These are phyloP conservation scores for Antedon mediterranea DNA, from an alignment of 53 echinoderm and acorn worm genomes.

Conservation along the genomic window DNA sequence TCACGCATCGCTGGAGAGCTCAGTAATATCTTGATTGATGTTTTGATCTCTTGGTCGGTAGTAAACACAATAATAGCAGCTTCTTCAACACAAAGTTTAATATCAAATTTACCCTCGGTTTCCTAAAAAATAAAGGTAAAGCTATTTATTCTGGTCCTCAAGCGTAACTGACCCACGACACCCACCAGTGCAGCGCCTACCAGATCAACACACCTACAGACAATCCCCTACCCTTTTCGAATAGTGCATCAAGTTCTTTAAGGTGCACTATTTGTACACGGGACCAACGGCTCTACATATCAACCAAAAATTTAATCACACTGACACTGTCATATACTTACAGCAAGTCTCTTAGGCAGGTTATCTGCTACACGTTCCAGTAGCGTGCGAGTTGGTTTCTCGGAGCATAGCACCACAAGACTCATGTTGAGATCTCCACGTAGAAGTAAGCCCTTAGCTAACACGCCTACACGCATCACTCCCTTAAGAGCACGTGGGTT, in stretches of 20 bases:
- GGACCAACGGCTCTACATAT: no score
- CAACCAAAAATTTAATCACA: not conserved
- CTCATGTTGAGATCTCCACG: slow-evolving; percentile 82
- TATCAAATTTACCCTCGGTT: slow-evolving; percentile 77
- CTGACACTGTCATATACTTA: slow-evolving; percentile 14
- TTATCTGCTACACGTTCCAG: slow-evolving; percentile 81
- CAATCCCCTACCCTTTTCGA: no score
- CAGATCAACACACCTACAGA: no score
- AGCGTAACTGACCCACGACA: no score
- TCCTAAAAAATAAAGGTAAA: slow-evolving; percentile 16
- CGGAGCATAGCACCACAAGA: slow-evolving; percentile 73
- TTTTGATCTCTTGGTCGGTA: slow-evolving; percentile 34
- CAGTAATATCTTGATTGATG: slow-evolving; percentile 76
- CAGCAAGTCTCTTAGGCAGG: slow-evolving; percentile 79
- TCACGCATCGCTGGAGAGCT: slow-evolving; percentile 95
- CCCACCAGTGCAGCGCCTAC: no score
- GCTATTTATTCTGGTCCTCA: no score
- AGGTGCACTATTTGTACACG: no score
- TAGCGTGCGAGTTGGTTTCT: slow-evolving; percentile 97
- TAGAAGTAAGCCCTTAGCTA: slow-evolving; percentile 86
- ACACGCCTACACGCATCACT: slow-evolving; percentile 94
- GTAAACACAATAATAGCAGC: slow-evolving; percentile 53
- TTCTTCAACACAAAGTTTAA: slow-evolving; percentile 90
- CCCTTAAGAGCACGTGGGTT: slow-evolving; percentile 73
- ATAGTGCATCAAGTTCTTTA: no score